These are phyloP conservation scores for Pseudococcus jackbeardsleyi DNA, from an alignment of 2,888 invertebrate genomes.

Conservation along the genomic window DNA sequence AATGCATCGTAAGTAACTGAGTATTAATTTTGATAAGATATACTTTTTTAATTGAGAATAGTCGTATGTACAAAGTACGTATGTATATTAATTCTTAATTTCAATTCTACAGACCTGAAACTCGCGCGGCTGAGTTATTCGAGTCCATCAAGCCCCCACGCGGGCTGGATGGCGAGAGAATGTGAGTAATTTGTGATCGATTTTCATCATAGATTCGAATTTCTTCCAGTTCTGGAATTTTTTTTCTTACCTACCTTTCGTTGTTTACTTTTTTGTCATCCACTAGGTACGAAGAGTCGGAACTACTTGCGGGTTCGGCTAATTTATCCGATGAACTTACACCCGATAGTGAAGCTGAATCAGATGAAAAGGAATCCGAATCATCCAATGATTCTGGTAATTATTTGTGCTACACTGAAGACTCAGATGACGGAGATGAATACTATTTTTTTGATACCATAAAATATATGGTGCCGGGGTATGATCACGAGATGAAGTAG, in stretches of 20 bases:
- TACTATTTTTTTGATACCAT: too few relatives aligned
- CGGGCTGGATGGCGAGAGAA: not conserved
- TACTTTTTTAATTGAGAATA: not conserved
- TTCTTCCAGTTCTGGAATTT: too few relatives aligned
- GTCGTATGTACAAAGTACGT: too few relatives aligned
- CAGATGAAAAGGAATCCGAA: too few relatives aligned
- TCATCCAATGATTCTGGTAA: not conserved
- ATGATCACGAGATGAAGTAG: too few relatives aligned
- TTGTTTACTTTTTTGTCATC: too few relatives aligned
- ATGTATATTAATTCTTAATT: not conserved
- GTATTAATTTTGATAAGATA: not conserved
- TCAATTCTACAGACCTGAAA: not conserved
- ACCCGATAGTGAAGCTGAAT: too few relatives aligned
- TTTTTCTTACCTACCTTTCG: too few relatives aligned
- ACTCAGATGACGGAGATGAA: not conserved
- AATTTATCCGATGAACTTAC: not conserved
- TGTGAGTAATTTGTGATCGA: not conserved
- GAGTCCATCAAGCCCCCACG: not conserved
- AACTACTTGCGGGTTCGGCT: not conserved
- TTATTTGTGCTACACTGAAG: not conserved
- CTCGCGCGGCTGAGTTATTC: not conserved
- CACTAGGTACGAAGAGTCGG: not conserved
- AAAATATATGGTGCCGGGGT: too few relatives aligned
- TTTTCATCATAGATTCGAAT: not conserved
- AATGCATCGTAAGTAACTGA: not conserved